Evolutionary conservation across 2,113 vertebrate genomes (phyloP).

Genomic region (Thamnaconus septentrionalis): DNA sequence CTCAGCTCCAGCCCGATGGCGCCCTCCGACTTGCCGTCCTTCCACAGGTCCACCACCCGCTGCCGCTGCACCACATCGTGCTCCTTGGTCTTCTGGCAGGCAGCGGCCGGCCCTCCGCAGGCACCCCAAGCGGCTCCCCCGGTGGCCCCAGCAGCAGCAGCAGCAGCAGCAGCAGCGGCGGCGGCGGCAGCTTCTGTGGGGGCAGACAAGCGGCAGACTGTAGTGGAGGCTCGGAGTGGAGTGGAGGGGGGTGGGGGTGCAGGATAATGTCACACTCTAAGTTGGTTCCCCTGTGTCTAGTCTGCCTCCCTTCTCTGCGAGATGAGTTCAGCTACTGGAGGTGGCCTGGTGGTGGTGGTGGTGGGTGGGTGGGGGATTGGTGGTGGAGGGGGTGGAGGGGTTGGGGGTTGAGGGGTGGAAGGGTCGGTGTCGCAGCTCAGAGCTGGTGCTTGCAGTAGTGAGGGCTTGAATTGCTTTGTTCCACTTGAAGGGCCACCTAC

Average conservation of each 20-base stretch:
- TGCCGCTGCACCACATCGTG: slow-evolving; percentile 81
- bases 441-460: slow-evolving; percentile 33
- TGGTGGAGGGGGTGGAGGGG: slow-evolving; percentile 36
- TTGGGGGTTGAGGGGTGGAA: slow-evolving; percentile 12
- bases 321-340: slow-evolving; percentile 48
- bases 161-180: slow-evolving; percentile 77
- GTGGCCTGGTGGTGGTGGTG: slow-evolving; percentile 20
- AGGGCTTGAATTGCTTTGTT: slow-evolving; percentile 25
- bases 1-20: slow-evolving; percentile 79
- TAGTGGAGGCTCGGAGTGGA: slow-evolving; percentile 77
- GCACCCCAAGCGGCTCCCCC: slow-evolving; percentile 59
- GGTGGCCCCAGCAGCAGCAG: slow-evolving; percentile 60
- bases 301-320: slow-evolving; percentile 24
- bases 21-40: slow-evolving; percentile 82
- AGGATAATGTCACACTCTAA: slow-evolving; percentile 66
- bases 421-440: slow-evolving; percentile 23
- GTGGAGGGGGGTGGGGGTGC: slow-evolving; percentile 54
- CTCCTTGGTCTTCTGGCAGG: slow-evolving; percentile 84
- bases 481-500: slow-evolving; percentile 5
- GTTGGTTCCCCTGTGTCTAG: slow-evolving; percentile 54
- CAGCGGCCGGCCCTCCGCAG: slow-evolving; percentile 46
- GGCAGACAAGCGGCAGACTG: slow-evolving; percentile 85
- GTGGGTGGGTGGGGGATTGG: slow-evolving; percentile 8
- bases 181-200: slow-evolving; percentile 73
- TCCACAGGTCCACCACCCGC: slow-evolving; percentile 84